phyloP scores from a whole-genome alignment of 2,113 vertebrate genomes.

The Pelodiscus sinensis region DNA sequence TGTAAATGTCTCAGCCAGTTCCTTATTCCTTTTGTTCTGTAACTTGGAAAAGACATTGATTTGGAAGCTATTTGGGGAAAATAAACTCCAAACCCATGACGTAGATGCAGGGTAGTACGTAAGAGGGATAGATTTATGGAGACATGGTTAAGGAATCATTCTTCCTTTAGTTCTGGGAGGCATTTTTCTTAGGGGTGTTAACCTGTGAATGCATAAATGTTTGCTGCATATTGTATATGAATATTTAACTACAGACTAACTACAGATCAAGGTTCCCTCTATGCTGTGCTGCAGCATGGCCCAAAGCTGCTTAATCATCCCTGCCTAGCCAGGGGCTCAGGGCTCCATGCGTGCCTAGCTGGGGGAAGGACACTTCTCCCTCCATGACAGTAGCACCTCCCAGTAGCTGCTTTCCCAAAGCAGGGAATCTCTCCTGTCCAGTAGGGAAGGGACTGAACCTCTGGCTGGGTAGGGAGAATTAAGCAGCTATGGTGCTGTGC shows the following conservation, averaged over 20 bases:
- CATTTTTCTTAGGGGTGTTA: not conserved
- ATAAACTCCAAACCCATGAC: not conserved
- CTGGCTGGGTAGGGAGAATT: no score
- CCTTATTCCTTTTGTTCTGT: not conserved
- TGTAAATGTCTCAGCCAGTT: not conserved
- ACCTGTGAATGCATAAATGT: fast-evolving
- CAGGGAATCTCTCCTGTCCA: no score
- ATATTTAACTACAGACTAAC: not conserved
- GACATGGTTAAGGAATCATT: not conserved
- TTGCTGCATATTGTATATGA: not conserved
- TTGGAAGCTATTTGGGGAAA: not conserved
- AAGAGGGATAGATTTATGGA: not conserved
- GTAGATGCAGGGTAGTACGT: not conserved
- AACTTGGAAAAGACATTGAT: not conserved
- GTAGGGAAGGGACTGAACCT: no score
- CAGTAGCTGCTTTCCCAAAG: no score
- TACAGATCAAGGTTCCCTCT: no score
- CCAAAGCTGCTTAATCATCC: no score
- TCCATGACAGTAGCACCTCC: no score
- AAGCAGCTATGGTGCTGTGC: no score
- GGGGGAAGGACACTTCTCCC: no score
- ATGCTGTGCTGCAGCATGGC: no score
- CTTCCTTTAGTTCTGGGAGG: not conserved
- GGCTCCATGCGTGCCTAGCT: no score
- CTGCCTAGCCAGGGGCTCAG: no score